Evolutionary conservation across 2,888 invertebrate genomes (phyloP).

Genomic region (Apotomis turbidana): DNA sequence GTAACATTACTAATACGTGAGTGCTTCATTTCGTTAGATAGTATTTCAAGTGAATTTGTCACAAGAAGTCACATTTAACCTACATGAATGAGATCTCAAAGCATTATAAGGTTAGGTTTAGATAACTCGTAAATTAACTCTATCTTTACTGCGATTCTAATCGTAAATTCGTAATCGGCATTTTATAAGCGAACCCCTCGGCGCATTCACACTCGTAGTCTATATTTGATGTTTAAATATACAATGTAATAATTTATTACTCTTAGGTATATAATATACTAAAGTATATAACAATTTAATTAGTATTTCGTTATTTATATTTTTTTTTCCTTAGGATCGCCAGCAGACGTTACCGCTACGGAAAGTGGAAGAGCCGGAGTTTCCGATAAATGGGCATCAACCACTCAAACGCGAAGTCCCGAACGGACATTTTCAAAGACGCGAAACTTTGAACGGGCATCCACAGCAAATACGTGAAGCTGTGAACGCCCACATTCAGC

Average conservation of each 20-base stretch:
- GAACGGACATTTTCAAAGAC: constrained; percentile 77
- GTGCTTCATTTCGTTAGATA: too few relatives aligned
- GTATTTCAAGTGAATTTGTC: too few relatives aligned
- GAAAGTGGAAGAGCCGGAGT: constrained; percentile 56
- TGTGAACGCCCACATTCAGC: constrained; percentile 53
- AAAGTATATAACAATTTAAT: too few relatives aligned
- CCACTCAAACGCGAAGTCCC: constrained; percentile 54
- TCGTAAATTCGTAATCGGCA: neutral
- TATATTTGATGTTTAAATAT: too few relatives aligned
- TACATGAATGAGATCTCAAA: too few relatives aligned
- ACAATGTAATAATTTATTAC: too few relatives aligned
- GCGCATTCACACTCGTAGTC: neutral
- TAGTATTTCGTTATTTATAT: neutral
- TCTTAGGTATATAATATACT: too few relatives aligned
- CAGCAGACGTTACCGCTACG: constrained; percentile 67
- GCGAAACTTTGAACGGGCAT: constrained; percentile 10
- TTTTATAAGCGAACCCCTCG: neutral
- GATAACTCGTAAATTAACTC: too few relatives aligned
- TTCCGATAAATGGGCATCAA: constrained; percentile 34
- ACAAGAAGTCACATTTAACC: too few relatives aligned
- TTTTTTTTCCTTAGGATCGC: constrained; percentile 64
- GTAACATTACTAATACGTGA: too few relatives aligned
- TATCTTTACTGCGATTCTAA: too few relatives aligned
- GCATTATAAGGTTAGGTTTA: too few relatives aligned
- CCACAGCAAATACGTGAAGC: constrained; percentile 48